Conservation (phyloP, 2,888 invertebrate species). For the Hyposoter dolosus region DNA sequence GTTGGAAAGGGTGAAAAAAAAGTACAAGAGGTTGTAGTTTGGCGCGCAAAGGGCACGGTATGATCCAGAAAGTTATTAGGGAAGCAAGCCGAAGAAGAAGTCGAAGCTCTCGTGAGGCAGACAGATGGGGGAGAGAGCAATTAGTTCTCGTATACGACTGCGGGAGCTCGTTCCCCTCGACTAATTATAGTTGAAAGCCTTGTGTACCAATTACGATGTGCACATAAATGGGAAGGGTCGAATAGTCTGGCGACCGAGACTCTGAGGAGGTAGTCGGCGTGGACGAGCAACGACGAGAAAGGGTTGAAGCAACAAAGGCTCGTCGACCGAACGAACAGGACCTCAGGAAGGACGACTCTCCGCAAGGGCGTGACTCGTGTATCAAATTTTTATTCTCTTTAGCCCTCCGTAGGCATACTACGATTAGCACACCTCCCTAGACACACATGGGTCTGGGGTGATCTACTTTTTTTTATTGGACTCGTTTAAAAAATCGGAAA, state of each 20-base stretch:
- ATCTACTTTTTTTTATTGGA: no score
- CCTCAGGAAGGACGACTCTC: conserved; percentile 41
- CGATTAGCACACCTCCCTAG: no score
- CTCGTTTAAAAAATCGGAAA: neutral
- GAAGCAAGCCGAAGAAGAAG: conserved; percentile 46
- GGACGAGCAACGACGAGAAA: conserved; percentile 63
- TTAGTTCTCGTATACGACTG: conserved; percentile 12
- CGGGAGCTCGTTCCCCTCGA: neutral
- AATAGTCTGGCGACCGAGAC: neutral
- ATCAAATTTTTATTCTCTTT: neutral
- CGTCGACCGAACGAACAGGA: conserved; percentile 67
- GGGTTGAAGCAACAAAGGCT: conserved; percentile 76
- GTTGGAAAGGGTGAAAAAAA: neutral
- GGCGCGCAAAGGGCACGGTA: conserved; percentile 71
- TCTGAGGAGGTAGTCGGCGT: conserved; percentile 54
- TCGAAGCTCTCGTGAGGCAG: neutral
- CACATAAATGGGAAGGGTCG: neutral
- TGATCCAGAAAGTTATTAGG: conserved; percentile 62
- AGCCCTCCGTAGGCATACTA: no score
- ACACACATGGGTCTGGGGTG: no score
- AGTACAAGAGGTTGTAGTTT: neutral
- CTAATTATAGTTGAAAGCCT: neutral
- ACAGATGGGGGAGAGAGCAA: conserved; percentile 18
- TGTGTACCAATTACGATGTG: neutral
- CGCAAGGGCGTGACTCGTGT: neutral